A percentile compares a stretch with the other conserved stretches of the same genome.
phyloP scores from a whole-genome alignment of 2,888 invertebrate genomes.

The Macrophya alboannulata region DNA sequence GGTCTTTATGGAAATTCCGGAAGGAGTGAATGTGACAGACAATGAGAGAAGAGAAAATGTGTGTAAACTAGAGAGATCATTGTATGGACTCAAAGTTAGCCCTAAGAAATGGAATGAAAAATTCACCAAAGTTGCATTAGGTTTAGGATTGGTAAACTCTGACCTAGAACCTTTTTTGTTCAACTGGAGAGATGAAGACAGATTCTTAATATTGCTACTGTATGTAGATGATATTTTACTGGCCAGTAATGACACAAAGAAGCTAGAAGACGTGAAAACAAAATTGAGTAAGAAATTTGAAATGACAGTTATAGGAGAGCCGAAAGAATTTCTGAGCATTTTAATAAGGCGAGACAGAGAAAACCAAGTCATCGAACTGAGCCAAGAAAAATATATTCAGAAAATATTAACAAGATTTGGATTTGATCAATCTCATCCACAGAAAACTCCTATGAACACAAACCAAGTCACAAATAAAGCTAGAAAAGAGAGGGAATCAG shows the following conservation, averaged over 20 bases:
- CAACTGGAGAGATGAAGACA: slow-evolving; percentile 56
- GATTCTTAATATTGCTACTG: too few species aligned
- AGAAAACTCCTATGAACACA: slow-evolving; percentile 36
- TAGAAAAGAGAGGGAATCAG: slow-evolving; percentile 22
- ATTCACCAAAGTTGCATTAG: slow-evolving; percentile 59
- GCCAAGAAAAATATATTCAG: slow-evolving; percentile 22
- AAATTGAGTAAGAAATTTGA: not conserved
- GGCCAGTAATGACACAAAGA: not conserved
- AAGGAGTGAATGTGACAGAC: slow-evolving; percentile 57
- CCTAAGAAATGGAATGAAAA: slow-evolving; percentile 60
- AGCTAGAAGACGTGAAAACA: not conserved
- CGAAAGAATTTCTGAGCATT: slow-evolving; percentile 4
- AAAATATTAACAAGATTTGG: slow-evolving; percentile 21
- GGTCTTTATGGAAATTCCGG: slow-evolving; percentile 67
- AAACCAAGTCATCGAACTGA: not conserved
- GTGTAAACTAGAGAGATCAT: slow-evolving; percentile 58
- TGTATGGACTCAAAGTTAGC: slow-evolving; percentile 59
- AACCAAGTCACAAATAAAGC: slow-evolving; percentile 5
- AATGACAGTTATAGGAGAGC: slow-evolving; percentile 32
- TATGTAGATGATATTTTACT: slow-evolving; percentile 48
- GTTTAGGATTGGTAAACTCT: slow-evolving; percentile 54
- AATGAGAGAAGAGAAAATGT: slow-evolving; percentile 57
- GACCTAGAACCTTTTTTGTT: slow-evolving; percentile 60
- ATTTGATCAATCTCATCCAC: slow-evolving; percentile 17
- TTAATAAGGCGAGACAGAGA: not conserved